A percentile compares a stretch with the other conserved stretches of the same genome.
phyloP scores from a whole-genome alignment of 2,888 invertebrate species.

The Anoplius nigerrimus region DNA sequence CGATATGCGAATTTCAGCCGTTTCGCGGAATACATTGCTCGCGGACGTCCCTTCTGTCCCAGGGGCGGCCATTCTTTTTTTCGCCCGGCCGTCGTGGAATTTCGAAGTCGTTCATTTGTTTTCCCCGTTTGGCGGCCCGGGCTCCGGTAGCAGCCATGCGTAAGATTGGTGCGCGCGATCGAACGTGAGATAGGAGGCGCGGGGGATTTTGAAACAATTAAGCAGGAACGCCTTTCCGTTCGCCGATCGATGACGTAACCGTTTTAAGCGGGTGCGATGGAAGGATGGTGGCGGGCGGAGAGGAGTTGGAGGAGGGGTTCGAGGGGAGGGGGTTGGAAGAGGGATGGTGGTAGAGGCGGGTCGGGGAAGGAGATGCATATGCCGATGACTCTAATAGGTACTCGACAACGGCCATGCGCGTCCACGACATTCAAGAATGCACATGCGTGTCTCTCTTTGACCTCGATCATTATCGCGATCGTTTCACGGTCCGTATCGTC shows the following conservation, averaged over 20 bases:
- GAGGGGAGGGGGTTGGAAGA: not conserved
- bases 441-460: constrained; percentile 13
- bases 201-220: too few relatives aligned
- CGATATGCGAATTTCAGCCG: too few relatives aligned
- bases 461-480: constrained; percentile 41
- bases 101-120: too few relatives aligned
- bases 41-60: too few relatives aligned
- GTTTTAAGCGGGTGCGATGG: not conserved
- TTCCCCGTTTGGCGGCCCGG: too few relatives aligned
- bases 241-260: not conserved
- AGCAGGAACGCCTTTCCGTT: not conserved
- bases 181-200: too few relatives aligned
- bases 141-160: too few relatives aligned
- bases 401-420: constrained; percentile 21
- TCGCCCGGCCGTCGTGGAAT: too few relatives aligned
- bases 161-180: too few relatives aligned
- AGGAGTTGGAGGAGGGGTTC: not conserved
- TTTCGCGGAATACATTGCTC: too few relatives aligned
- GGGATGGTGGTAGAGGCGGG: not conserved
- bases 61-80: too few relatives aligned
- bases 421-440: constrained; percentile 12
- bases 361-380: not conserved
- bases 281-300: not conserved
- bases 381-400: constrained; percentile 8
- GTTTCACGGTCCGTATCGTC: constrained; percentile 15